Percentiles rank a stretch among this genome's conserved stretches.
These are phyloP conservation scores for Anomalospiza imberbis DNA, from an alignment of 2,797 vertebrate genomes.

Conservation along the genomic window DNA sequence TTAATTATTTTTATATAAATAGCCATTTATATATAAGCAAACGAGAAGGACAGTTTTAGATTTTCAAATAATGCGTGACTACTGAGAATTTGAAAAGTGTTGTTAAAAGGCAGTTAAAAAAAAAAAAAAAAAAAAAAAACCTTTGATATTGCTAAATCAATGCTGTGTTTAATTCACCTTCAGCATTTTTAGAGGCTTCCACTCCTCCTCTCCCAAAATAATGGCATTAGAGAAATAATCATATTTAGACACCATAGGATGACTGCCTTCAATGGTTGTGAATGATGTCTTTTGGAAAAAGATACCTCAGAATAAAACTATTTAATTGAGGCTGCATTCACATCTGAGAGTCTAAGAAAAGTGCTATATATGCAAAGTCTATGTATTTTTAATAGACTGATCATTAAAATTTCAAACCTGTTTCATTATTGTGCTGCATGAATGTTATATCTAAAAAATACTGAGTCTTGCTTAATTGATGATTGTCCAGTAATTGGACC, in stretches of 20 bases:
- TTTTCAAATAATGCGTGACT: neutral
- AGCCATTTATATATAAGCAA: neutral
- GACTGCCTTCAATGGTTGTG: neutral
- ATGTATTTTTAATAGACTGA: constrained; percentile 7
- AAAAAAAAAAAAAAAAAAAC: neutral
- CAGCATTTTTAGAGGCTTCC: neutral
- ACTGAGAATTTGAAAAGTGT: neutral
- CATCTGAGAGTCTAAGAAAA: neutral
- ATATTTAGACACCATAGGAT: neutral
- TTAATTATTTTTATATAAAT: neutral
- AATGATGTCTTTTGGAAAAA: neutral
- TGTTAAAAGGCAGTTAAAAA: neutral
- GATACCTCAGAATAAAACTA: neutral
- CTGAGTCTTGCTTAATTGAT: neutral
- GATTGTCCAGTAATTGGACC: neutral
- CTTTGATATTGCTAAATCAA: neutral
- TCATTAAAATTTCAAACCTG: constrained; percentile 8
- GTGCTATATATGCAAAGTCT: neutral
- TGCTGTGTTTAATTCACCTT: neutral
- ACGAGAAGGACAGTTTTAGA: neutral
- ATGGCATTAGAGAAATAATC: neutral
- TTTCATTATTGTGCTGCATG: neutral
- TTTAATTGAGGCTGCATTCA: neutral
- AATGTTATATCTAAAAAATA: neutral
- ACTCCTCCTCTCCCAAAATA: neutral